A percentile compares a stretch with the other conserved stretches of the same genome.
Conservation (phyloP, 1,140 invertebrate genomes). For the Atta cephalotes region DNA sequence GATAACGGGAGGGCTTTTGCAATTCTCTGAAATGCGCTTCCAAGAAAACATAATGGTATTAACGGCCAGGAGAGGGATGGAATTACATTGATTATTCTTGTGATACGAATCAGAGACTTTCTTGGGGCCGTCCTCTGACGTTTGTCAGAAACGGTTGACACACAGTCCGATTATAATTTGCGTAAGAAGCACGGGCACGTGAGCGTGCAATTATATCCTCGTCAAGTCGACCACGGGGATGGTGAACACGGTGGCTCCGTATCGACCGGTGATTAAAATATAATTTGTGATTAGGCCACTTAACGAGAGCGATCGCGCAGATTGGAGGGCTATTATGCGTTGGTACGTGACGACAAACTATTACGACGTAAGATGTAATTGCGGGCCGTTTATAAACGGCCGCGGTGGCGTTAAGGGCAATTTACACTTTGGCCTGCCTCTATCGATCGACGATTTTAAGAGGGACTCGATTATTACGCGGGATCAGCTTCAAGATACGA, state of each 20-base stretch:
- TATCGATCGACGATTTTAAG: conserved; percentile 28
- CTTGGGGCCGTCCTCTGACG: conserved; percentile 10
- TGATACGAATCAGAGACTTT: conserved; percentile 45
- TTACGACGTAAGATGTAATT: conserved; percentile 79
- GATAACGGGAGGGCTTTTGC: conserved; percentile 9
- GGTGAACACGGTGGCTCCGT: neutral
- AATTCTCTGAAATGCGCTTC: conserved; percentile 40
- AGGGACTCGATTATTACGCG: neutral
- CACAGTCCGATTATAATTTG: conserved; percentile 50
- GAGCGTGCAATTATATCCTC: conserved; percentile 77
- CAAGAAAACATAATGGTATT: conserved; percentile 39
- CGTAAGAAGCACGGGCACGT: conserved; percentile 69
- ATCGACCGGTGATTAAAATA: conserved; percentile 80
- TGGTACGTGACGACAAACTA: conserved; percentile 79
- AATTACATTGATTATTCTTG: conserved; percentile 57
- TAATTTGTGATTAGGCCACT: conserved; percentile 79
- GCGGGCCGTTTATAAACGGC: conserved; percentile 71
- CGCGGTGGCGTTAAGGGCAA: conserved; percentile 47
- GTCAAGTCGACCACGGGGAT: conserved; percentile 53
- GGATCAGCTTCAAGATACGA: neutral
- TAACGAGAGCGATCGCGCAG: conserved; percentile 79
- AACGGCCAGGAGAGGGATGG: conserved; percentile 15
- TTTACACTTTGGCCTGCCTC: conserved; percentile 42
- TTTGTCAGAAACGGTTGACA: conserved; percentile 50
- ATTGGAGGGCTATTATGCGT: conserved; percentile 73